Evolutionary conservation across 2,888 invertebrate genomes (phyloP).

Genomic region (Buathra laborator): DNA sequence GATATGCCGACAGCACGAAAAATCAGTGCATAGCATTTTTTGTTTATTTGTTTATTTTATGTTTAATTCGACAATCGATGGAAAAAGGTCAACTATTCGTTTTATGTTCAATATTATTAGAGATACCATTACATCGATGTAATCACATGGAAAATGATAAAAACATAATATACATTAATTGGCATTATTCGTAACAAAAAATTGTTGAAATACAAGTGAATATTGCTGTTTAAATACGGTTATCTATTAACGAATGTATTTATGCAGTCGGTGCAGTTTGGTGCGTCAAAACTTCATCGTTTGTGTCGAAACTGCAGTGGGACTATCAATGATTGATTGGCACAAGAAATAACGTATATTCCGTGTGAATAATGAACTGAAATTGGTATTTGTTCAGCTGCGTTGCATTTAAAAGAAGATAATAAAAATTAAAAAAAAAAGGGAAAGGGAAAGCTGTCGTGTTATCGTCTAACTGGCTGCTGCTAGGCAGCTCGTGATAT

Average conservation of each 20-base stretch:
- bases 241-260: neutral
- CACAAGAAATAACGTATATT: neutral
- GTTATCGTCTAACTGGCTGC: conserved; percentile 12
- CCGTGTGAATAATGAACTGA: conserved; percentile 50
- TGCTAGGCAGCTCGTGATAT: conserved; percentile 9
- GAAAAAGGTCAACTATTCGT: neutral
- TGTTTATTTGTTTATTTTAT: neutral
- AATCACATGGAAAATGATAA: neutral
- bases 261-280: neutral
- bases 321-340: neutral
- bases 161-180: neutral
- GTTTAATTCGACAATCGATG: neutral
- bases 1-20: neutral
- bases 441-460: conserved; percentile 18
- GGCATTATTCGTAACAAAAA: neutral
- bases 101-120: neutral
- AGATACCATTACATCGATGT: neutral
- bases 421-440: neutral
- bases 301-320: neutral
- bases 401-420: conserved; percentile 7
- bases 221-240: neutral
- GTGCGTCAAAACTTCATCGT: neutral
- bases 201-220: neutral
- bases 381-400: conserved; percentile 44
- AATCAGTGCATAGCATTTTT: neutral